Evolutionary conservation across 1,140 invertebrate genomes (phyloP), one percentile per base, ranked within the genome.

Genomic region (Cydia pomonella): DNA sequence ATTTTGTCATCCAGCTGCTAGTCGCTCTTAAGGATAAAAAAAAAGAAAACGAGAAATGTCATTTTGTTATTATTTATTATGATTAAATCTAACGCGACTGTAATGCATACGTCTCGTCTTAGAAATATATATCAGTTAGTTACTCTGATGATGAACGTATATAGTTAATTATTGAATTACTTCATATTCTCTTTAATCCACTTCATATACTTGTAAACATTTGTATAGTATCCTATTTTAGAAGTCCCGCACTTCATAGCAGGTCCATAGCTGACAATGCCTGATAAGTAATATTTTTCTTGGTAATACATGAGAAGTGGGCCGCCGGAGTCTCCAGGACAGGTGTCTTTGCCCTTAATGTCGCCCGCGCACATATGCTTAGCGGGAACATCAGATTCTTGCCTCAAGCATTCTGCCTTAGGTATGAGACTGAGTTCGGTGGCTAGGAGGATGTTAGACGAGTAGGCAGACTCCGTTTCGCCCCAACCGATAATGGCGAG

Each of bases 271-370:
- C 71, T 72, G 47, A 72, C 71, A 16, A 50, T 44, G 38, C 71
- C 71, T 25, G 71, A 18, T 3, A 72, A 10, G 13, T 72, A 72
- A 44, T 41, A 44, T 18, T 72, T 72, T 13, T 50, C 33, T 21
- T 73, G 29, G 27, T 73, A 73, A 53, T 50, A 59, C 44, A 73
- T 73, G n/a, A 73, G 18, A 1, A 73, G 50, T 1, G 72, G 50
- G 5, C 72, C 50, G 9, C 44, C 44, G 1, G 50, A 73, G 13
- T 73, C 50, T 16, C 72, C 50, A 23, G 44, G 41, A n/a, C 50
- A 53, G 1, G 50, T 73, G 12, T 73, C 44, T 62, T 73, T 62
- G 25, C 72, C 72, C 4, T 50, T 33, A 21, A 2, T 3, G 12
- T 62, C 50, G 27, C 41, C 50, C 0, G 27, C 72, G 9, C 27